Percentiles rank a stretch among this genome's conserved stretches.
These are phyloP conservation scores for Vandiemenella viatica DNA, from an alignment of 2,888 invertebrate species.

Conservation along the genomic window DNA sequence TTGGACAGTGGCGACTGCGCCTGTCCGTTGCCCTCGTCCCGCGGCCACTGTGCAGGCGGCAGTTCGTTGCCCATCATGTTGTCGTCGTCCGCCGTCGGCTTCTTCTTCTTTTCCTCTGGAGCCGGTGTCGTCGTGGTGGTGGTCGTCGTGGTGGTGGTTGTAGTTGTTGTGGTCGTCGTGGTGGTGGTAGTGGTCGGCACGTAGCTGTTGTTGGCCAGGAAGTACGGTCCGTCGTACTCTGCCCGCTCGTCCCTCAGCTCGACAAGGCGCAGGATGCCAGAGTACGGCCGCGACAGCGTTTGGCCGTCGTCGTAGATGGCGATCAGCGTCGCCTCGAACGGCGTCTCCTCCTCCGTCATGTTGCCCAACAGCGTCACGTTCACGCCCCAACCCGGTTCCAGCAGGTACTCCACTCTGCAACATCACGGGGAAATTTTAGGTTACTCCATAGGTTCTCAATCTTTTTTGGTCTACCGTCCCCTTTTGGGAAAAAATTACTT, in stretches of 20 bases:
- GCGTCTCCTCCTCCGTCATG: slow-evolving; percentile 55
- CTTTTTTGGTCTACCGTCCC: too few species aligned
- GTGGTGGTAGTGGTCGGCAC: slow-evolving; percentile 63
- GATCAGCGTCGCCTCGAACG: slow-evolving; percentile 55
- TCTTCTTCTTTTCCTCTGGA: slow-evolving; percentile 18
- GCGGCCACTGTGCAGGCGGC: too few species aligned
- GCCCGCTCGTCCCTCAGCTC: slow-evolving; percentile 51
- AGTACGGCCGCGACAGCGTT: slow-evolving; percentile 40
- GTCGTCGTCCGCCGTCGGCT: slow-evolving; percentile 19
- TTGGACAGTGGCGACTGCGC: slow-evolving; percentile 27
- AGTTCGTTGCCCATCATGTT: too few species aligned
- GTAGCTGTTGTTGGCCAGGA: slow-evolving; percentile 53
- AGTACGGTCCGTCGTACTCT: slow-evolving; percentile 63
- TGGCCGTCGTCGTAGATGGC: slow-evolving; percentile 51
- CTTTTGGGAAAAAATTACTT: too few species aligned
- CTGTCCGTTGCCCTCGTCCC: slow-evolving; percentile 22
- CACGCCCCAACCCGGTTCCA: slow-evolving; percentile 65
- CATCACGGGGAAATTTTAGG: not conserved
- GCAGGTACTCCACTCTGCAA: slow-evolving; percentile 42
- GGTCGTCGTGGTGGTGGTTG: slow-evolving; percentile 18
- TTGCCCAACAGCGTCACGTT: slow-evolving; percentile 66
- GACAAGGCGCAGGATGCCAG: slow-evolving; percentile 47
- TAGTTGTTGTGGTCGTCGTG: slow-evolving; percentile 32
- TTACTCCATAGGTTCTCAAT: too few species aligned
- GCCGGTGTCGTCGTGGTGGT: slow-evolving; percentile 24